phyloP scores from a whole-genome alignment of 2,797 vertebrate genomes.

The Ctenochaetus hawaiiensis region DNA sequence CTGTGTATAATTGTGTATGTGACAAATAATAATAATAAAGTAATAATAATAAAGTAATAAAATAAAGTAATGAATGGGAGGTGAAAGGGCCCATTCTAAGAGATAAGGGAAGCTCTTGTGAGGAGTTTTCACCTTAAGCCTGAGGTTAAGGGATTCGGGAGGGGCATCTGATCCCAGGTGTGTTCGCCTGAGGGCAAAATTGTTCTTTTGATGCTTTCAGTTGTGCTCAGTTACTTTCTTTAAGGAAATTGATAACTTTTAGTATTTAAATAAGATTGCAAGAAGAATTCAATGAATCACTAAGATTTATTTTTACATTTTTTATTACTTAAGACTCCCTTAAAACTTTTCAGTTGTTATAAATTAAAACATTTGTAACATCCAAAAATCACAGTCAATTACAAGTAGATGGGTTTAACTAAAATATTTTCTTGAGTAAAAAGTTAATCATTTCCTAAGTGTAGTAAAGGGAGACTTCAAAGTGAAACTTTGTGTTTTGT shows the following conservation, averaged over 20 bases:
- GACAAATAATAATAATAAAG: too few relatives aligned
- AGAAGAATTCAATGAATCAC: too few relatives aligned
- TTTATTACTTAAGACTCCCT: too few relatives aligned
- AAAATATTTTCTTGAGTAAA: background rate
- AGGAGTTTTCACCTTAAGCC: slow-evolving; percentile 28
- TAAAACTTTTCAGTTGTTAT: background rate
- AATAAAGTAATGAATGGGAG: too few relatives aligned
- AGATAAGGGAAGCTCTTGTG: slow-evolving; percentile 36
- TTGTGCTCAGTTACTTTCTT: background rate
- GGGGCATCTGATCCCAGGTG: slow-evolving; percentile 22
- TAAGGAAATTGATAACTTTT: background rate
- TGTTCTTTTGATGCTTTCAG: background rate
- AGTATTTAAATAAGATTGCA: background rate
- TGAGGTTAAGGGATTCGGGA: slow-evolving; percentile 37
- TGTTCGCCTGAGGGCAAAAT: background rate
- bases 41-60: too few relatives aligned
- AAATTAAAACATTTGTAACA: background rate
- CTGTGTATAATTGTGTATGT: too few relatives aligned
- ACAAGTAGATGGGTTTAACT: background rate
- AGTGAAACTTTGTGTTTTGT: too few relatives aligned
- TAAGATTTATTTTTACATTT: too few relatives aligned
- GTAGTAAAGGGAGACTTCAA: background rate
- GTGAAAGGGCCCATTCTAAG: slow-evolving; percentile 25
- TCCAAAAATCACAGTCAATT: background rate
- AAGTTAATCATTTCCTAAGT: background rate